Percentiles rank a stretch among this genome's conserved stretches.
Evolutionary conservation across 2,797 vertebrate genomes (phyloP).

Genomic region (Acanthurus leucopareius): DNA sequence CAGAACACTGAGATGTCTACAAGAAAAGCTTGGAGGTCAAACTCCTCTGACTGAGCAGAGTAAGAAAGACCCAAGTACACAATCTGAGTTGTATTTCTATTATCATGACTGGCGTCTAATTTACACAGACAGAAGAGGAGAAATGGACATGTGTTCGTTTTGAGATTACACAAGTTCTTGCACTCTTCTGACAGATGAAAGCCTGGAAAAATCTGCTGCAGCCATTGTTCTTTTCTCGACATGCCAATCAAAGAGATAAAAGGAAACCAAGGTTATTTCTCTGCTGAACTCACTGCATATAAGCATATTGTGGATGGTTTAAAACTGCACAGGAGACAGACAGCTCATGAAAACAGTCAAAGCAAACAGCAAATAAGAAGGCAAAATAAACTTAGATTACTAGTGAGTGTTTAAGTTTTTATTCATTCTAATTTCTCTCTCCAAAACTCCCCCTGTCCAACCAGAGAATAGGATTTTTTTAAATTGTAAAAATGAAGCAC

Average conservation of each 20-base stretch:
- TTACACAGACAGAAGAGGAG: slow-evolving; percentile 25
- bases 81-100: slow-evolving; percentile 36
- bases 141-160: slow-evolving; percentile 54
- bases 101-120: slow-evolving; percentile 48
- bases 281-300: slow-evolving; percentile 12
- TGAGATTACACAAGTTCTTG: slow-evolving; percentile 55
- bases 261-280: slow-evolving; percentile 32
- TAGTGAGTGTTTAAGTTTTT: neutral
- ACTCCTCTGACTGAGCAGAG: slow-evolving; percentile 29
- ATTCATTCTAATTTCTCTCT: neutral
- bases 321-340: neutral
- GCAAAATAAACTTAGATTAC: neutral
- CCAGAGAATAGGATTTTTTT: no score
- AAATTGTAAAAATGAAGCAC: neutral
- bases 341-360: neutral
- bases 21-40: slow-evolving; percentile 46
- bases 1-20: slow-evolving; percentile 23
- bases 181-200: slow-evolving; percentile 51
- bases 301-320: neutral
- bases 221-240: slow-evolving; percentile 51
- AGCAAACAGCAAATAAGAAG: neutral
- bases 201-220: slow-evolving; percentile 19
- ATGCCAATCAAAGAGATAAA: slow-evolving; percentile 64
- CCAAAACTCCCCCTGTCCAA: neutral
- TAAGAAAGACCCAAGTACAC: slow-evolving; percentile 10